phyloP scores from a whole-genome alignment of 2,888 invertebrate species.

The Sinopyrophorus schimmeli region DNA sequence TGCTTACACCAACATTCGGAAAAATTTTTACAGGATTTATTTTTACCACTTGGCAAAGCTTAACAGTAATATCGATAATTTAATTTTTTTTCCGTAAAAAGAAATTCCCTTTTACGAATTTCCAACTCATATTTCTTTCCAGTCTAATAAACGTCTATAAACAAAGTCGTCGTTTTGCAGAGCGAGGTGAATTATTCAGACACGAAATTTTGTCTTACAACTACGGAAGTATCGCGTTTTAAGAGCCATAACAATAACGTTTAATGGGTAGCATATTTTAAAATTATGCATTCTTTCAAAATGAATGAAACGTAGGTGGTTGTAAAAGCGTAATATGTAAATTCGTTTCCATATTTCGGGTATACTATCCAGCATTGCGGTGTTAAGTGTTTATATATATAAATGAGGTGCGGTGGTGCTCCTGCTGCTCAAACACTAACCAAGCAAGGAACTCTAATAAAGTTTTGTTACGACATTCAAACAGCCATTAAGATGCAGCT shows the following conservation, averaged over 20 bases:
- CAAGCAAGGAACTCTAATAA: slow-evolving; percentile 11
- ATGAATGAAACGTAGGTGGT: not conserved
- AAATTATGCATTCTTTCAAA: not conserved
- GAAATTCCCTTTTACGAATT: no score
- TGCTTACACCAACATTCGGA: no score
- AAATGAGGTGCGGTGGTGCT: slow-evolving; percentile 10
- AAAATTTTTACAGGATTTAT: no score
- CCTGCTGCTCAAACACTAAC: slow-evolving; percentile 7
- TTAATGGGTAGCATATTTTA: not conserved
- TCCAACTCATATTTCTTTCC: no score
- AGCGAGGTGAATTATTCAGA: no score
- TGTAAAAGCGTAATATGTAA: slow-evolving; percentile 6
- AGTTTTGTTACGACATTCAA: slow-evolving; percentile 16
- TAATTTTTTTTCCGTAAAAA: no score
- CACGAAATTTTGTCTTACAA: not conserved
- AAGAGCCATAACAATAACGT: not conserved
- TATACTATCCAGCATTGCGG: slow-evolving; percentile 5
- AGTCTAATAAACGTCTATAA: no score
- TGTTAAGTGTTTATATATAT: slow-evolving; percentile 10
- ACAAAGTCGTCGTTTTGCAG: no score
- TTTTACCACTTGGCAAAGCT: no score
- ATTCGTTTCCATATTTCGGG: slow-evolving; percentile 8
- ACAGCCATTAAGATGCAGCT: slow-evolving; percentile 16
- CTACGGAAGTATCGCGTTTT: not conserved
- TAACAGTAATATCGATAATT: no score